Evolutionary conservation across 2,888 invertebrate species (phyloP), one percentile per base, ranked within the genome.

Genomic region (Macaria liturata): DNA sequence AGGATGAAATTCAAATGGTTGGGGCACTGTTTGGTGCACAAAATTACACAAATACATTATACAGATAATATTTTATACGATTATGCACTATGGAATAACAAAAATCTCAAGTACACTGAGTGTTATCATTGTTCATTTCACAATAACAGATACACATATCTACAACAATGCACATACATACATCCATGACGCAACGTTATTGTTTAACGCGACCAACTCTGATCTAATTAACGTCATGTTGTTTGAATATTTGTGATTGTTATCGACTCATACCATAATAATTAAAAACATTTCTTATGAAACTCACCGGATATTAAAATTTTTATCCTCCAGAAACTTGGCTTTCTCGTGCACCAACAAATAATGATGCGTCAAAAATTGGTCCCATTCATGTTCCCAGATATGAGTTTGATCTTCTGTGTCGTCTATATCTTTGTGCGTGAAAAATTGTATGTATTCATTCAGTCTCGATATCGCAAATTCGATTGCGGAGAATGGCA

Each of bases 361-460:
- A 84, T 94, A 93, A 81, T 94, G 95, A 74, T 95, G 94, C 0
- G 94, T 93, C 3, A 97, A 88, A 75, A 98, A 97, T 71, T 95
- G 95, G 74, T 97, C 97, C 98, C 98, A 98, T 78, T 98, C 97
- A 73, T 96, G 95, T 65, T 96, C 95, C 95, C 96, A 96, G 46
- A 96, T 87, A 66, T 94, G 92, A 20, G 69, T 61, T 61, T 91
- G 89, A 50, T 94, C 94, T 69, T 95, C 96, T 3, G 95, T 94
- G 65, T 96, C 96, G 72, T 97, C 95, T 66, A 96, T 95, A 70
- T 96, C 95, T 73, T 94, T 95, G 78, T 97, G 96, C 32, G 94
- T 94, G 64, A 94, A 94, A 69, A 93, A 93, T 4, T 94, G 93
- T n/a, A 97, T 92, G 72, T 94, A 96, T 75, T 97, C 96, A 59